Percentiles rank a stretch among this genome's conserved stretches.
These are phyloP conservation scores for human (Homo sapiens) DNA, from an alignment of 2,113 vertebrate genomes.

Conservation along the genomic window DNA sequence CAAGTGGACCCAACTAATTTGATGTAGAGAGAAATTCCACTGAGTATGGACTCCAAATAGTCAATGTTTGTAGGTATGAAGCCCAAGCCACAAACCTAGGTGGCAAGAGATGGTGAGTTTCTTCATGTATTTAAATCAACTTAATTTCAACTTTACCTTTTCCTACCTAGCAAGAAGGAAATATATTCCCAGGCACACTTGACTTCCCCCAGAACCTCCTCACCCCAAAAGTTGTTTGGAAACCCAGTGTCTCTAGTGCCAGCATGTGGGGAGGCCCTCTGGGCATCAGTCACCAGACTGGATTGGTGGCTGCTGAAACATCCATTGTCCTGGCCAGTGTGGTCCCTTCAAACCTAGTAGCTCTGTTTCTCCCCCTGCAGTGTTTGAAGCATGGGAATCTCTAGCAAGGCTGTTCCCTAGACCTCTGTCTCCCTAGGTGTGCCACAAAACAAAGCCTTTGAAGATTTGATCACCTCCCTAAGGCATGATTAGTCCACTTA, in stretches of 20 bases:
- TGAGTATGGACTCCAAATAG: not conserved
- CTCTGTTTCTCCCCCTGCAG: not conserved
- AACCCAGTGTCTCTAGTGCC: not conserved
- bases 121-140: not conserved
- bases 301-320: not conserved
- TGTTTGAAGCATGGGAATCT: not conserved
- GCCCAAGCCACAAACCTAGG: not conserved
- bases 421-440: not conserved
- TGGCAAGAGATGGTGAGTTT: not conserved
- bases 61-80: not conserved
- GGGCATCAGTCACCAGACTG: not conserved
- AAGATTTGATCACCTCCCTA: not conserved
- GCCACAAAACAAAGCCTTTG: not conserved
- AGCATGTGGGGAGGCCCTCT: not conserved
- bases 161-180: not conserved
- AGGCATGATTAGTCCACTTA: not conserved
- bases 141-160: not conserved
- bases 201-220: not conserved
- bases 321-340: not conserved
- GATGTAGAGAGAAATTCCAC: not conserved
- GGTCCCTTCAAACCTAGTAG: not conserved
- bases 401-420: not conserved
- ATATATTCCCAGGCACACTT: not conserved
- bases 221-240: not conserved
- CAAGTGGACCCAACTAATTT: not conserved